phyloP scores from a whole-genome alignment of 2,113 vertebrate species.

The Drymodes brunneopygia region DNA sequence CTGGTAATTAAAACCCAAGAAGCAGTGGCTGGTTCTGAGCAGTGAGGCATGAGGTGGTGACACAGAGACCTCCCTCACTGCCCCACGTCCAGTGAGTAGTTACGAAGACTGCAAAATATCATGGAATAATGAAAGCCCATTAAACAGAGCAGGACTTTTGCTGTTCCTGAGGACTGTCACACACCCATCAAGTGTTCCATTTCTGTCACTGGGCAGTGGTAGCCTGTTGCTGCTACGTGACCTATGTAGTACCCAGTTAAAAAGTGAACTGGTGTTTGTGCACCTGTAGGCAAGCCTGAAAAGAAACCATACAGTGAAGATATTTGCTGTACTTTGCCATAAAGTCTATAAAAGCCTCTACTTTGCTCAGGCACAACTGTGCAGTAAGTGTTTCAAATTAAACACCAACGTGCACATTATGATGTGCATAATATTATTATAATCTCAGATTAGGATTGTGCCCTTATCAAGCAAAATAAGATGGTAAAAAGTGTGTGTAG shows the following conservation, averaged over 20 bases:
- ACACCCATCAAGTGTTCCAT: neutral
- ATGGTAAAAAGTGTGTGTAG: slow-evolving; percentile 16
- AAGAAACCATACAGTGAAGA: neutral
- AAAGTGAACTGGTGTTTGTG: neutral
- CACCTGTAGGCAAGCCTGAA: neutral
- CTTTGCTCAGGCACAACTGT: slow-evolving; percentile 9
- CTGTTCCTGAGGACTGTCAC: neutral
- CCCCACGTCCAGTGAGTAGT: neutral
- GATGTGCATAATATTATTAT: neutral
- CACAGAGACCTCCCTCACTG: neutral
- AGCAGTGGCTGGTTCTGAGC: neutral
- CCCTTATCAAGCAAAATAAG: slow-evolving; percentile 55
- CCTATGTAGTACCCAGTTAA: neutral
- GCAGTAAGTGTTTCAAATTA: slow-evolving; percentile 47
- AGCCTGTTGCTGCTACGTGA: neutral
- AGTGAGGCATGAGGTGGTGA: neutral
- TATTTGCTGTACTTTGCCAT: neutral
- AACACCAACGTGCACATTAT: neutral
- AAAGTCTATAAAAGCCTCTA: slow-evolving; percentile 9
- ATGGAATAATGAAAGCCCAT: neutral
- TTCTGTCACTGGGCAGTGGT: neutral
- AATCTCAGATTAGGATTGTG: slow-evolving; percentile 61
- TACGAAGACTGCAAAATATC: neutral
- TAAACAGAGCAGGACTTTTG: neutral
- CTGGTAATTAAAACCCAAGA: slow-evolving; percentile 28